Evolutionary conservation across 2,888 invertebrate species (phyloP).

Genomic region (Helobdella robusta): DNA sequence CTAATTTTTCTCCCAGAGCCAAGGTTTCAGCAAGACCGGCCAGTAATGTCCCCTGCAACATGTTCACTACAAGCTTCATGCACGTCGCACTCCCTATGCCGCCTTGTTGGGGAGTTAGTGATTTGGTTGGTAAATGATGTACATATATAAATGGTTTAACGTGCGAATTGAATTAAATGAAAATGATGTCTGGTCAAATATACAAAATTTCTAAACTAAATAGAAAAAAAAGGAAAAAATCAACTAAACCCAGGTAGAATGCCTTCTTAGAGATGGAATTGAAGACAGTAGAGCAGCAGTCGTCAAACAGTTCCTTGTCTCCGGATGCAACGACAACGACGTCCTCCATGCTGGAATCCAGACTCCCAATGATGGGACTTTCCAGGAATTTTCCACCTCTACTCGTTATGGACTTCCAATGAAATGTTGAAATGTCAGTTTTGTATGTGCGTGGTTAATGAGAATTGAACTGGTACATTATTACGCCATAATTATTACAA

Average conservation of each 20-base stretch:
- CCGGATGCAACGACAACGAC: constrained; percentile 83
- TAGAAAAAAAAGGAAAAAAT: no score
- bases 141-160: background rate
- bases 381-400: constrained; percentile 86
- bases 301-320: constrained; percentile 76
- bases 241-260: constrained; percentile 80
- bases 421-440: constrained; percentile 5
- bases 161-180: background rate
- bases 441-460: no score
- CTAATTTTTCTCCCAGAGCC: constrained; percentile 79
- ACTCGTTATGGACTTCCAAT: constrained; percentile 63
- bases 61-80: constrained; percentile 82
- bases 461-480: no score
- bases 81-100: constrained; percentile 86
- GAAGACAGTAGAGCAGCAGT: constrained; percentile 78
- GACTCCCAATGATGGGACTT: constrained; percentile 82
- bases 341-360: constrained; percentile 59
- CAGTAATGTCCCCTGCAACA: constrained; percentile 75
- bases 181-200: background rate
- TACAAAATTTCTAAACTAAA: no score
- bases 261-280: constrained; percentile 87
- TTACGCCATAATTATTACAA: no score
- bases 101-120: constrained; percentile 53
- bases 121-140: background rate
- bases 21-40: constrained; percentile 85